These are phyloP conservation scores for Dendrophyllia cribrosa DNA, from an alignment of 64 coral and sea anemone genomes.

Conservation along the genomic window DNA sequence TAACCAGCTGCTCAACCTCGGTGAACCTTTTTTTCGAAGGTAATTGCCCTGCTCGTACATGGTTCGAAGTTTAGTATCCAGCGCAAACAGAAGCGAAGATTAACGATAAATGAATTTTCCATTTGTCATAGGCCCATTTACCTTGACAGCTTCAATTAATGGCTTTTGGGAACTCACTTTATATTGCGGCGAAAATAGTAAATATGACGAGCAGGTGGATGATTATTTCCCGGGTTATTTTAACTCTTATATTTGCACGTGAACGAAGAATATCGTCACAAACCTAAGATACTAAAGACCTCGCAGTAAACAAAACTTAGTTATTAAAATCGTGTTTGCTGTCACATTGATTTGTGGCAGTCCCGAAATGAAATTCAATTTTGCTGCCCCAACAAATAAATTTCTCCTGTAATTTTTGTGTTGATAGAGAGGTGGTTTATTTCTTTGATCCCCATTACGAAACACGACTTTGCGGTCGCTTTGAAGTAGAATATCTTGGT, in stretches of 20 bases:
- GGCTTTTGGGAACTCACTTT: not conserved
- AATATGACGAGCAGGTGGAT: not conserved
- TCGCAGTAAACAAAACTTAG: not conserved
- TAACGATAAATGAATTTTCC: constrained; percentile 33
- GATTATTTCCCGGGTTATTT: too few species aligned
- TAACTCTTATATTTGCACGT: not conserved
- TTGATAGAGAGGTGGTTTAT: not conserved
- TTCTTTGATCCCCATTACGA: too few species aligned
- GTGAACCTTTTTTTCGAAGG: not conserved
- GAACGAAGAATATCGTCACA: not conserved
- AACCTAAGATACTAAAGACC: not conserved
- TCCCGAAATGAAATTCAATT: not conserved
- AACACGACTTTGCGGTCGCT: too few species aligned
- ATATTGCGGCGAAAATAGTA: not conserved
- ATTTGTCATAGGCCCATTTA: not conserved
- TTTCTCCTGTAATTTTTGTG: not conserved
- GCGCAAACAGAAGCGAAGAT: not conserved
- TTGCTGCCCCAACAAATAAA: not conserved
- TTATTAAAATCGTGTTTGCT: not conserved
- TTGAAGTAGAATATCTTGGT: too few species aligned
- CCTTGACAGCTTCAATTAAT: constrained; percentile 14
- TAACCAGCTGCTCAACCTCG: not conserved
- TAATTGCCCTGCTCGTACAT: constrained; percentile 10
- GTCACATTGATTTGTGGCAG: not conserved
- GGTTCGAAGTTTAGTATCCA: constrained; percentile 4